A percentile compares a stretch with the other conserved stretches of the same genome.
Conservation (phyloP, 2,113 vertebrate genomes). For the Cichladusa arquata region DNA sequence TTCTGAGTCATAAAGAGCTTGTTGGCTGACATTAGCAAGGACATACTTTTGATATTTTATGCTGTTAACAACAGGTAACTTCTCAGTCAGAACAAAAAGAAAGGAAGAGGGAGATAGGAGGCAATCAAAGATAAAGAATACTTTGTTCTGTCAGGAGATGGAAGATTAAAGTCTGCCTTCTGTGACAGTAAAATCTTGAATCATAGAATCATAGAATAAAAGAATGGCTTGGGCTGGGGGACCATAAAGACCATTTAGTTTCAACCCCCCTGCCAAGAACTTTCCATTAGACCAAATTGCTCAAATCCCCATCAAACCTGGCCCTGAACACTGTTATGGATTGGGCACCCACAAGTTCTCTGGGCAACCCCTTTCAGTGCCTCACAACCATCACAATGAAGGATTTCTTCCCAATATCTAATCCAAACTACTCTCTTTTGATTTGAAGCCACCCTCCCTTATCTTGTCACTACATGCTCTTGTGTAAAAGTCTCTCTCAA, state of each 20-base stretch:
- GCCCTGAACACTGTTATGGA: background rate
- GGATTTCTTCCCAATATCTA: background rate
- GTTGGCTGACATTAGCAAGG: slow-evolving; percentile 51
- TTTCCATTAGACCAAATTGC: background rate
- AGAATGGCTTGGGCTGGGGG: background rate
- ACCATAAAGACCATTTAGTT: background rate
- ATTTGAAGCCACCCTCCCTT: background rate
- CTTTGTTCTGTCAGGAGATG: background rate
- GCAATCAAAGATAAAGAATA: background rate
- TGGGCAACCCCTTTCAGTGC: background rate
- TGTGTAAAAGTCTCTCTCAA: background rate
- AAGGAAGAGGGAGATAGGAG: background rate
- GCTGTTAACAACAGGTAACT: background rate
- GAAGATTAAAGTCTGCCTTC: background rate
- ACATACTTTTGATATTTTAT: background rate
- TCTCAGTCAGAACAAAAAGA: background rate
- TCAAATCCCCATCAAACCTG: background rate
- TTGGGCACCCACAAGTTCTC: background rate
- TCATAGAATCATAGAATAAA: too few relatives aligned
- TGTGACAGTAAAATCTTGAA: background rate
- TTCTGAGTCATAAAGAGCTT: slow-evolving; percentile 48
- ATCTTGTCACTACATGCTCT: background rate
- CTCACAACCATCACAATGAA: background rate
- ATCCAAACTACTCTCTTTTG: background rate
- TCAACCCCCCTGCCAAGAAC: background rate